Conservation (phyloP, 2,888 invertebrate genomes). For the Peribatodes rhomboidaria region DNA sequence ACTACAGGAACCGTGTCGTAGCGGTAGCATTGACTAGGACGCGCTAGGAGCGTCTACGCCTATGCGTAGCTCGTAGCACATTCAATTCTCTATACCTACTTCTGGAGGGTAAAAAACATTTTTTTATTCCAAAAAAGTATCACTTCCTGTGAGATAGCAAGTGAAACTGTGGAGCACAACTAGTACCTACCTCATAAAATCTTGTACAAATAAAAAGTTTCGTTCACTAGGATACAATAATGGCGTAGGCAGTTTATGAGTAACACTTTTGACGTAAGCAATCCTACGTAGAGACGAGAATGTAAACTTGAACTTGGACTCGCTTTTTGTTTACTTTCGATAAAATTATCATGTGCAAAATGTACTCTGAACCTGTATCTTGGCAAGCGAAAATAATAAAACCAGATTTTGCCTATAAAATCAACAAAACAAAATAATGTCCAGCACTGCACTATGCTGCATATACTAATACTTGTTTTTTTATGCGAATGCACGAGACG, state of each 20-base stretch:
- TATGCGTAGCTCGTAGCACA: constrained; percentile 7
- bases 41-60: constrained; percentile 1
- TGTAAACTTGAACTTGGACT: constrained; percentile 24
- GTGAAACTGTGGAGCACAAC: background rate
- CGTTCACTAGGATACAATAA: background rate
- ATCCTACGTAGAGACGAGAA: constrained; percentile 4
- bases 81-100: background rate
- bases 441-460: too few species aligned
- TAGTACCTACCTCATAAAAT: background rate
- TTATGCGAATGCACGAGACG: too few species aligned
- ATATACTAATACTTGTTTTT: too few species aligned
- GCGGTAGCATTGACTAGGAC: background rate
- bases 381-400: background rate
- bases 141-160: too few species aligned
- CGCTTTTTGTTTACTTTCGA: constrained; percentile 1
- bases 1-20: background rate
- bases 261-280: constrained; percentile 9
- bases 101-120: background rate
- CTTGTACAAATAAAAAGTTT: background rate
- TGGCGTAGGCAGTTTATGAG: background rate
- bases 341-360: background rate
- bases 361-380: background rate
- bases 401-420: too few species aligned
- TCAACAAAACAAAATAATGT: too few species aligned
- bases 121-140: too few species aligned